Percentiles rank a stretch among this genome's conserved stretches.
These are phyloP conservation scores for Puntigrus tetrazona DNA, from an alignment of 2,113 vertebrate species.

Conservation along the genomic window DNA sequence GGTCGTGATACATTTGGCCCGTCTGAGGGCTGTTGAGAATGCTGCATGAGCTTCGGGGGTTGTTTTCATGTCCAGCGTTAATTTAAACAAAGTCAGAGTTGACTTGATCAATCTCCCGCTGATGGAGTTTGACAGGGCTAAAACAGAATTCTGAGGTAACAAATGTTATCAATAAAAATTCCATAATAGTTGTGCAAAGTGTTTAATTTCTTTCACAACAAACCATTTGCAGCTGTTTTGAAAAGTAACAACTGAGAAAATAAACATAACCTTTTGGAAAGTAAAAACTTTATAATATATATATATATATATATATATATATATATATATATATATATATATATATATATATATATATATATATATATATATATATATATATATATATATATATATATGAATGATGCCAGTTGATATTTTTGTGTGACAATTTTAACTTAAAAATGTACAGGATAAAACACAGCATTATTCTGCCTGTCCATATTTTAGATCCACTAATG, in stretches of 20 bases:
- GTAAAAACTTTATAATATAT: neutral
- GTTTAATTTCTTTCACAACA: slow-evolving; percentile 23
- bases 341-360: too few species aligned
- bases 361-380: too few species aligned
- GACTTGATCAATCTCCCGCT: slow-evolving; percentile 51
- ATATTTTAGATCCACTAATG: too few species aligned
- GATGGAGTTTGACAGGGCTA: slow-evolving; percentile 49
- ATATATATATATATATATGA: too few species aligned
- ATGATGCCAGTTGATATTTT: neutral
- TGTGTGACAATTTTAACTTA: neutral
- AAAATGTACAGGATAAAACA: too few species aligned
- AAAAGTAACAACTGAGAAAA: neutral
- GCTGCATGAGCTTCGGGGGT: slow-evolving; percentile 43
- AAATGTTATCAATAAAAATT: slow-evolving; percentile 31
- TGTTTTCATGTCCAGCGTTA: slow-evolving; percentile 43
- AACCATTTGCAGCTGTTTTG: neutral
- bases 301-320: too few species aligned
- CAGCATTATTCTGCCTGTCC: too few species aligned
- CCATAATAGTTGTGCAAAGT: neutral
- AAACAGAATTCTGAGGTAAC: neutral
- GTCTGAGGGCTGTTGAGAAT: slow-evolving; percentile 34
- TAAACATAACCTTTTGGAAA: neutral
- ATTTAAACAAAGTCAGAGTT: slow-evolving; percentile 55
- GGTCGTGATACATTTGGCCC: slow-evolving; percentile 62
- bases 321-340: too few species aligned